phyloP scores from a whole-genome alignment of 2,113 vertebrate species.

The Neogobius melanostomus region DNA sequence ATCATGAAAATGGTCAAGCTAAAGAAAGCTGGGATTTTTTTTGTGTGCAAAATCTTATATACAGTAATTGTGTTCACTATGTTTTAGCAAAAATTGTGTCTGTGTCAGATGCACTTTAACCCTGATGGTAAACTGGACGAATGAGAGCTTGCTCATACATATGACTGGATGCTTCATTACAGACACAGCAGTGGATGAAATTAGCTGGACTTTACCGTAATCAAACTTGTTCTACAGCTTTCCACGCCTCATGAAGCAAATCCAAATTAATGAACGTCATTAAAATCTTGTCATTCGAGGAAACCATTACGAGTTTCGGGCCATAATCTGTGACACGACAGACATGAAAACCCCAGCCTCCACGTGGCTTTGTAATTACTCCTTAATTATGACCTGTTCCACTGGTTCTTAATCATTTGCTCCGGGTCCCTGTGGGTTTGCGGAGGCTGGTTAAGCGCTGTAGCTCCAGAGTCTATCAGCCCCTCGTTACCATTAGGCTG shows the following conservation, averaged over 20 bases:
- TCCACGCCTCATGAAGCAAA: neutral
- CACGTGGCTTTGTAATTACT: neutral
- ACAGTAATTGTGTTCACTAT: no score
- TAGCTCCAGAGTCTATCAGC: constrained; percentile 29
- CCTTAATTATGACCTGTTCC: neutral
- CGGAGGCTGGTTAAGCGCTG: constrained; percentile 22
- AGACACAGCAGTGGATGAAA: neutral
- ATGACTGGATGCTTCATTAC: no score
- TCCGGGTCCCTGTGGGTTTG: neutral
- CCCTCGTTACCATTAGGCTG: constrained; percentile 62
- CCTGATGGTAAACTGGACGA: no score
- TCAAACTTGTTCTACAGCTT: neutral
- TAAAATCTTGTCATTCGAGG: neutral
- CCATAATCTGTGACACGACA: neutral
- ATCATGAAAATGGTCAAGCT: no score
- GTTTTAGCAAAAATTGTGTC: no score
- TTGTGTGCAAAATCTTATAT: no score
- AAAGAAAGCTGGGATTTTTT: no score
- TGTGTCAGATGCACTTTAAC: no score
- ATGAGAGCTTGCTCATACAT: no score
- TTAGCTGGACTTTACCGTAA: neutral
- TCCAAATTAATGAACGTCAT: neutral
- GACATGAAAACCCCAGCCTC: neutral
- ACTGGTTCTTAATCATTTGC: constrained; percentile 6
- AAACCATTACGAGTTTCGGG: neutral